phyloP scores from a whole-genome alignment of 2,113 vertebrate genomes.

The Nesogale talazaci region DNA sequence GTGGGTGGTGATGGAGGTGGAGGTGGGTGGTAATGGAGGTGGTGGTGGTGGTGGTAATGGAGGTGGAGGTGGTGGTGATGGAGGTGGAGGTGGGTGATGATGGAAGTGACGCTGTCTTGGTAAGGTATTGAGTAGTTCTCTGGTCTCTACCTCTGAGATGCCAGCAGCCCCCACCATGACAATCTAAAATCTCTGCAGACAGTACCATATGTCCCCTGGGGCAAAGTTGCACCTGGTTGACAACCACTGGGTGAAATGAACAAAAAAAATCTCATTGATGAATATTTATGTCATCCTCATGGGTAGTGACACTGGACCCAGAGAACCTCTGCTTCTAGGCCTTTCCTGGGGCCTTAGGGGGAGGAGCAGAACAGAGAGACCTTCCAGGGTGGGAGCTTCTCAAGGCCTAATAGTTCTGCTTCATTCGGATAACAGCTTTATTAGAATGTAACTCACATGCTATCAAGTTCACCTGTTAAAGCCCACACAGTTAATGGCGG shows the following conservation, averaged over 20 bases:
- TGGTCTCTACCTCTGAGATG: neutral
- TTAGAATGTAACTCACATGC: conserved; percentile 36
- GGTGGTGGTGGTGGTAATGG: no score
- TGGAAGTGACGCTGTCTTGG: neutral
- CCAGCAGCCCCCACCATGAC: neutral
- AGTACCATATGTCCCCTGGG: conserved; percentile 19
- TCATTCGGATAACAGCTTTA: conserved; percentile 22
- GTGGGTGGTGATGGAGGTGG: no score
- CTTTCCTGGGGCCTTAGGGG: neutral
- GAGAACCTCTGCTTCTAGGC: conserved; percentile 39
- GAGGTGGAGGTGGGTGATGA: no score
- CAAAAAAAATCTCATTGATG: conserved; percentile 46
- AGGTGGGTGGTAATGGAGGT: no score
- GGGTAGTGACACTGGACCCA: conserved; percentile 51
- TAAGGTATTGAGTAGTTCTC: neutral
- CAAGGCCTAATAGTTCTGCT: neutral
- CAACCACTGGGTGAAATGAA: conserved; percentile 34
- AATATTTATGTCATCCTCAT: conserved; percentile 33
- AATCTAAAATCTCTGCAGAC: conserved; percentile 17
- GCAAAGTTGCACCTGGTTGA: neutral
- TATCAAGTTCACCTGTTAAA: conserved; percentile 21
- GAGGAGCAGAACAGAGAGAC: neutral
- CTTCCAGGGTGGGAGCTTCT: neutral
- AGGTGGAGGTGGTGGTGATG: no score
- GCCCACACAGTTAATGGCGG: neutral